phyloP scores from a whole-genome alignment of 2,113 vertebrate genomes.

The Chlamydotis undulata region DNA sequence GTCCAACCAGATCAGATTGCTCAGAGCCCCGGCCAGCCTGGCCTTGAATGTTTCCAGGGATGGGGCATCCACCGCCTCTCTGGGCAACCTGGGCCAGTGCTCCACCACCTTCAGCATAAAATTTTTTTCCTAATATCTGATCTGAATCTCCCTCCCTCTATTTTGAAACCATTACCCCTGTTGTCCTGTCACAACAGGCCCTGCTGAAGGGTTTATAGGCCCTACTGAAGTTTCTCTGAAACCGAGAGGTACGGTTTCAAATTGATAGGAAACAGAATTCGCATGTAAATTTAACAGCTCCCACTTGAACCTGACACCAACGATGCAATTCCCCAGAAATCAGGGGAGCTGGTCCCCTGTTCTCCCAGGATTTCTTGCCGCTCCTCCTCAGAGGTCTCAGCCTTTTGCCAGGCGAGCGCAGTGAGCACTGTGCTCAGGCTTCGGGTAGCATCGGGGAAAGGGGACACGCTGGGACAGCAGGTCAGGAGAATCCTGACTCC shows the following conservation, averaged over 20 bases:
- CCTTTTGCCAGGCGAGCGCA: background rate
- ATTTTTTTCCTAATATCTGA: no score
- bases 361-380: background rate
- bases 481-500: background rate
- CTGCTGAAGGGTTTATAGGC: no score
- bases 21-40: no score
- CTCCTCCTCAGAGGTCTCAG: background rate
- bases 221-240: background rate
- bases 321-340: background rate
- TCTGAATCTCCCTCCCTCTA: no score
- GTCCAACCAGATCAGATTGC: no score
- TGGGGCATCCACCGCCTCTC: no score
- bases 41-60: no score
- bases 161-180: no score
- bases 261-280: background rate
- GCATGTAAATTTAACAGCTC: background rate
- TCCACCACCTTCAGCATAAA: no score
- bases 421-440: fast-evolving
- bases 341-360: background rate
- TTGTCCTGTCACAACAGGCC: no score
- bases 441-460: background rate
- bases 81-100: no score
- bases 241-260: background rate
- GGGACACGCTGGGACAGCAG: background rate
- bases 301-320: background rate